Percentiles rank a stretch among this genome's conserved stretches.
These are phyloP conservation scores for Sarotherodon lohbergeri DNA, from an alignment of 2,113 vertebrate species.

Conservation along the genomic window DNA sequence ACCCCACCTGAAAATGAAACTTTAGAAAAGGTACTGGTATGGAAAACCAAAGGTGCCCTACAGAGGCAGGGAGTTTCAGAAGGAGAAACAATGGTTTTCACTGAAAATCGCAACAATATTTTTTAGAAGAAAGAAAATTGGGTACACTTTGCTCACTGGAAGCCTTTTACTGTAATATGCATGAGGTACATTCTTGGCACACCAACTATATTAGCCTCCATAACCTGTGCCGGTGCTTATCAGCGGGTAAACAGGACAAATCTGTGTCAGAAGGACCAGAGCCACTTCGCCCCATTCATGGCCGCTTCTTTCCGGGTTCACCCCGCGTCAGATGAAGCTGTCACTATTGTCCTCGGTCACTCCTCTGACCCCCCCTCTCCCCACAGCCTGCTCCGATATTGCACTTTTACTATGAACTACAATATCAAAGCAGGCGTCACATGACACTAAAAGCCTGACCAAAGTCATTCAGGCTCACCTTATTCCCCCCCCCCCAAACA, in stretches of 20 bases:
- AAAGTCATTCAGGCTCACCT: background rate
- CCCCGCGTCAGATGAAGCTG: conserved; percentile 14
- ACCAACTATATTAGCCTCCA: background rate
- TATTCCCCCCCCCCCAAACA: rapidly evolving
- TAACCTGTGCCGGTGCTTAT: background rate
- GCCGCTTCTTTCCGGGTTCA: conserved; percentile 18
- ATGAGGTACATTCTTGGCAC: background rate
- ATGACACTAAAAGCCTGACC: background rate
- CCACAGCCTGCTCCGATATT: background rate
- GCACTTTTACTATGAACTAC: background rate
- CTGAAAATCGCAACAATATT: background rate
- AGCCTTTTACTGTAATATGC: background rate
- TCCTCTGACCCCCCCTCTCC: background rate
- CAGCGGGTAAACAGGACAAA: background rate
- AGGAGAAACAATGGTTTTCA: background rate
- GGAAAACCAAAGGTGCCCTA: background rate
- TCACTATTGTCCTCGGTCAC: conserved; percentile 25
- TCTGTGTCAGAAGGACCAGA: background rate
- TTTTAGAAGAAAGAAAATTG: background rate
- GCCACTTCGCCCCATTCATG: background rate
- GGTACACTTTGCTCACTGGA: background rate
- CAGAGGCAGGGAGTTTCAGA: background rate
- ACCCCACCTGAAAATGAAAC: background rate
- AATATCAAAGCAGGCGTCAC: background rate
- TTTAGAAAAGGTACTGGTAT: background rate